Evolutionary conservation across 2,113 vertebrate species (phyloP), one percentile per base, ranked within the genome.

Genomic region (Saccopteryx bilineata): DNA sequence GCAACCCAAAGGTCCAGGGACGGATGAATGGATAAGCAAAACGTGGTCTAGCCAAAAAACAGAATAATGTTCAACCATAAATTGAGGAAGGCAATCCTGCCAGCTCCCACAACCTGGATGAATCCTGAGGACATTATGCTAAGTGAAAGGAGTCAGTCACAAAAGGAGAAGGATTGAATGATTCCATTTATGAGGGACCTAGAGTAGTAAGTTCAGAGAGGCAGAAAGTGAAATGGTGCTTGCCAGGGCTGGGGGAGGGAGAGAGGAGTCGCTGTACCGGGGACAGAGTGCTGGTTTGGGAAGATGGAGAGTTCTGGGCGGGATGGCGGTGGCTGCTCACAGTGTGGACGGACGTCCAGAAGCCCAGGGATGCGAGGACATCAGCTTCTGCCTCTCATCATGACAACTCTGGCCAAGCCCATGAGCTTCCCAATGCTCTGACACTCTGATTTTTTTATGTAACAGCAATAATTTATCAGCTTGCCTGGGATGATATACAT

Each of bases 401-500:
- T 33, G 89, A 93, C 82, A 79, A 56, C 26, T 78, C 75, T 83
- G 46, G 91, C 79, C 82, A 63, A 48, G 82, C 26, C 78, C 26
- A 24, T 15, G 28, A 26, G 68, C 39, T 85, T 61, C 46, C 58
- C 19, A 28, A n/a, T 75, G 24, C 68, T 85, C 90, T 80, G 90
- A 88, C 83, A 90, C 18, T 61, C 65, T 61, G 71, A 58, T 28
- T 84, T 93, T 75, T 91, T 78, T 9, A 93, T 91, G 74, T 72
- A 61, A 84, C 26, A 83, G 58, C 48, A 71, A 28, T 50, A 93
- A 94, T 75, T 86, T 80, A 82, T 80, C 68, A 74, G 72, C 75
- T 88, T 0, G 39, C 87, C 50, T 0, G 2, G 87, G 61, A 66
- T 72, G 81, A 91, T 81, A 33, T 58, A 84, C 68, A 65, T 65